Conservation (phyloP, 1,140 invertebrate genomes). For the Magallana angulata region DNA sequence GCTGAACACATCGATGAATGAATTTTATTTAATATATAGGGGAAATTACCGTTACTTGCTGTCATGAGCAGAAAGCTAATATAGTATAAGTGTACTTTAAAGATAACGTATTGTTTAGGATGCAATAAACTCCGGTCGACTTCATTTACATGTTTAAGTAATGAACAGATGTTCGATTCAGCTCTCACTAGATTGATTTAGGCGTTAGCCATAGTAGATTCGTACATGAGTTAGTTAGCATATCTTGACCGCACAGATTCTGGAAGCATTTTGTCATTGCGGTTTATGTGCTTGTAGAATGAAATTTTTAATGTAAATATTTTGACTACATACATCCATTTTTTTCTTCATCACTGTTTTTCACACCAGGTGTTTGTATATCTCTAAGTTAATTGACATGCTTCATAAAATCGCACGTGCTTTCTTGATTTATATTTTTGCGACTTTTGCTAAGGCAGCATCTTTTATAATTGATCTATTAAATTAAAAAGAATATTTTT, state of each 20-base stretch:
- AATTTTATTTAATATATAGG: not conserved
- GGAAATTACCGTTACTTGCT: conserved; percentile 19
- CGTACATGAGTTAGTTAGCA: not conserved
- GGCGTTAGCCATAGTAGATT: not conserved
- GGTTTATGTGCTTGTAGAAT: conserved; percentile 4
- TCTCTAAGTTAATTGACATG: too few relatives aligned
- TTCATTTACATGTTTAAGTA: conserved; percentile 17
- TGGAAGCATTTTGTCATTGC: conserved; percentile 27
- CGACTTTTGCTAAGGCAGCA: too few relatives aligned
- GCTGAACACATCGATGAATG: conserved; percentile 32
- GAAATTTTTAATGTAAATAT: not conserved
- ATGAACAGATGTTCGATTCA: conserved; percentile 20
- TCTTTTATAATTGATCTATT: too few relatives aligned
- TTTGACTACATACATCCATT: conserved; percentile 11
- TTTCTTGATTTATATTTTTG: too few relatives aligned
- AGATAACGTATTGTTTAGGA: conserved; percentile 33
- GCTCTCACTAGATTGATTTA: conserved; percentile 1
- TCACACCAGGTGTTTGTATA: not conserved
- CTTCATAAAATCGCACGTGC: too few relatives aligned
- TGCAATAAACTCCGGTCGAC: conserved; percentile 23
- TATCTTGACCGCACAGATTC: conserved; percentile 12
- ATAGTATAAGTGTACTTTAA: conserved; percentile 31
- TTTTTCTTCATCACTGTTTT: not conserved
- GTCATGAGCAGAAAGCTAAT: not conserved
- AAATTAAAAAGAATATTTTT: too few relatives aligned